phyloP scores from a whole-genome alignment of 2,113 vertebrate species.

The Bujurquina vittata region DNA sequence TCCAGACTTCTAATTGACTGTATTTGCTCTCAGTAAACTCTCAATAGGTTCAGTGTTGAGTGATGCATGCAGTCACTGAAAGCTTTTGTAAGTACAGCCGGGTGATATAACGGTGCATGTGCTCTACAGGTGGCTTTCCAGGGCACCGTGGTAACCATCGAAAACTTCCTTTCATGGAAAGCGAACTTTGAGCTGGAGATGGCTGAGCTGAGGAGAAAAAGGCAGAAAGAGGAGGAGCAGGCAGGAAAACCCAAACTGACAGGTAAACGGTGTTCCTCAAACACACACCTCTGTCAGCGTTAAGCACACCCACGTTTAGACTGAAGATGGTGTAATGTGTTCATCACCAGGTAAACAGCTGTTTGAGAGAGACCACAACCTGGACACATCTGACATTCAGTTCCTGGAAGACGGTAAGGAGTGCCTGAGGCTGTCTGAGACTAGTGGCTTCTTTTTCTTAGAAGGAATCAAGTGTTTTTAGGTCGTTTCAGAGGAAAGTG shows the following conservation, averaged over 20 bases:
- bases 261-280: conserved; percentile 74
- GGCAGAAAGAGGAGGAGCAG: conserved; percentile 94
- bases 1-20: no score
- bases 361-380: conserved; percentile 97
- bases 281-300: neutral
- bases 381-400: conserved; percentile 98
- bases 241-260: conserved; percentile 91
- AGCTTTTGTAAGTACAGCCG: neutral
- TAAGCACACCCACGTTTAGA: rapidly evolving
- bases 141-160: conserved; percentile 96
- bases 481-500: no score
- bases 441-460: no score
- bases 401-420: conserved; percentile 93
- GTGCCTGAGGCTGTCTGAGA: no score
- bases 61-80: rapidly evolving
- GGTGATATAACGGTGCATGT: neutral
- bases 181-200: conserved; percentile 91
- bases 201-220: conserved; percentile 88
- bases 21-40: no score
- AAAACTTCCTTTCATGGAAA: conserved; percentile 96
- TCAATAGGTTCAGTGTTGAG: rapidly evolving
- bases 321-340: neutral
- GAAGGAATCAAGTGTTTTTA: no score
- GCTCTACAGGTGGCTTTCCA: conserved; percentile 85
- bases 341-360: conserved; percentile 90